Conservation (phyloP, 2,888 invertebrate species). For the Conus canariensis region DNA sequence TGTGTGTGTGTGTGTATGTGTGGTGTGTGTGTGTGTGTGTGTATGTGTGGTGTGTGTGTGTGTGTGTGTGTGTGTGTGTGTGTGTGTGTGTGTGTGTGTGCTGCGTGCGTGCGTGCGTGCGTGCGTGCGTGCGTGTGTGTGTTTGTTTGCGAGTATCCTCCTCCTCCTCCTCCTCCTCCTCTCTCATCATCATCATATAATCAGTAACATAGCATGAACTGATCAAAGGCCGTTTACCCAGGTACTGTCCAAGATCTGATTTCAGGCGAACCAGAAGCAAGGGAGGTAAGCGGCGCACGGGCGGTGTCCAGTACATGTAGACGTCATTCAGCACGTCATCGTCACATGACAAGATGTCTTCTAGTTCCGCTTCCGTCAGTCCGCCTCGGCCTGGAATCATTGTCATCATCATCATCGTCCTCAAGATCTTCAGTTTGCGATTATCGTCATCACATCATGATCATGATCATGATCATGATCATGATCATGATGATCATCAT, state of each 20-base stretch:
- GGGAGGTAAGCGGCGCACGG: slow-evolving; percentile 74
- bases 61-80: no score
- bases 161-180: no score
- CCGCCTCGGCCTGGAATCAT: slow-evolving; percentile 60
- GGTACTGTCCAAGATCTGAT: slow-evolving; percentile 67
- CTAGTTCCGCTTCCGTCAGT: slow-evolving; percentile 70
- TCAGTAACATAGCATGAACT: no score
- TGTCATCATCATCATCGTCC: not conserved
- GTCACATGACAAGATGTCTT: slow-evolving; percentile 72
- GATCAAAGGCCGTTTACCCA: slow-evolving; percentile 55
- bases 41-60: no score
- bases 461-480: not conserved
- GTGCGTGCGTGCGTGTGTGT: no score
- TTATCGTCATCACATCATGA: not conserved
- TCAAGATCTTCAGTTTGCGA: not conserved
- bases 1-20: no score
- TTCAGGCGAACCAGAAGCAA: slow-evolving; percentile 70
- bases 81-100: no score
- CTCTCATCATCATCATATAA: no score
- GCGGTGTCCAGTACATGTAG: slow-evolving; percentile 67
- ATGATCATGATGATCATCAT: not conserved
- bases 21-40: no score
- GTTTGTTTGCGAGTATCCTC: no score
- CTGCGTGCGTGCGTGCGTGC: no score
- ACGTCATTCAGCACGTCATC: slow-evolving; percentile 67